Percentiles rank a stretch among this genome's conserved stretches.
phyloP scores from a whole-genome alignment of 2,888 invertebrate genomes.

The Eilema depressum region DNA sequence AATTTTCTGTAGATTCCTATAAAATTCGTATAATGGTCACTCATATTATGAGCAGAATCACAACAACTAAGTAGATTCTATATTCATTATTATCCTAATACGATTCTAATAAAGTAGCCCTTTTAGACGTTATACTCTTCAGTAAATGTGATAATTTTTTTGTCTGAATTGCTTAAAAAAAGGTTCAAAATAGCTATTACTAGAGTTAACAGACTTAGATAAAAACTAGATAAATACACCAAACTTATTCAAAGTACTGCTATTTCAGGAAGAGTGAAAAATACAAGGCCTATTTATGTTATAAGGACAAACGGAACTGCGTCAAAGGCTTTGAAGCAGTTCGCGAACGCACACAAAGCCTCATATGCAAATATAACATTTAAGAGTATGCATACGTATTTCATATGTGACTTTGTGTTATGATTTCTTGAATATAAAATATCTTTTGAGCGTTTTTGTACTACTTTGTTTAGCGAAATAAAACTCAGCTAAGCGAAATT shows the following conservation, averaged over 20 bases:
- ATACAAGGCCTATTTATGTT: constrained; percentile 1
- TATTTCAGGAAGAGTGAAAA: constrained; percentile 1
- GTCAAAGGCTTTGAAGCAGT: constrained; percentile 1
- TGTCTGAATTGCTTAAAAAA: not conserved
- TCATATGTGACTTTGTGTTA: not conserved
- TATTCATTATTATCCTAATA: too few relatives aligned
- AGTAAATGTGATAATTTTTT: too few relatives aligned
- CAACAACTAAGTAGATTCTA: too few relatives aligned
- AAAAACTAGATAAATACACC: not conserved
- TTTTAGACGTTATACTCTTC: too few relatives aligned
- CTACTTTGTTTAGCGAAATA: too few relatives aligned
- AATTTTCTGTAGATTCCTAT: too few relatives aligned
- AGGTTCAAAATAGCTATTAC: not conserved
- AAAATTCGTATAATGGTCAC: too few relatives aligned
- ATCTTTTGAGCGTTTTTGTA: not conserved
- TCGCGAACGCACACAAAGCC: not conserved
- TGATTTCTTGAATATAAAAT: not conserved
- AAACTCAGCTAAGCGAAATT: not conserved
- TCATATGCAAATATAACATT: not conserved
- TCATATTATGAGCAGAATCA: too few relatives aligned
- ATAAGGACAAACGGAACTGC: constrained; percentile 3
- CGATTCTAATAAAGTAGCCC: too few relatives aligned
- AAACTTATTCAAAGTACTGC: not conserved
- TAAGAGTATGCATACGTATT: not conserved
- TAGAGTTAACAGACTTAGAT: too few relatives aligned